These are phyloP conservation scores for Sebastes trivittatus DNA, from an alignment of 2,797 vertebrate genomes.

Conservation along the genomic window DNA sequence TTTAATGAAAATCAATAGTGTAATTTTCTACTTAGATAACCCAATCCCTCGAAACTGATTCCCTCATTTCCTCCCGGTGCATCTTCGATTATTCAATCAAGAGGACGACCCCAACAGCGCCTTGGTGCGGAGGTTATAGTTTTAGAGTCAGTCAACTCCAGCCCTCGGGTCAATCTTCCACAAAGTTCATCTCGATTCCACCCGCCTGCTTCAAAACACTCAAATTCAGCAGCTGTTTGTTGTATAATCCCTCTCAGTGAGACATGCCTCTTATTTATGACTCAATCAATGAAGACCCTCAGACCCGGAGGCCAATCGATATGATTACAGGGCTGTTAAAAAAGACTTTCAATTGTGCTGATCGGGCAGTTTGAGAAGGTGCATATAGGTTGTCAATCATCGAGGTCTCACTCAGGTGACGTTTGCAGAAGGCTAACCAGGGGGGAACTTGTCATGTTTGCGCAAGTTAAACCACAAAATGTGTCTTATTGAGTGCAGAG, in stretches of 20 bases:
- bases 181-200: constrained; percentile 46
- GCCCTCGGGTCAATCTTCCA: constrained; percentile 49
- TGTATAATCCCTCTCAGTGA: constrained; percentile 35
- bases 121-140: constrained; percentile 54
- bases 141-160: constrained; percentile 67
- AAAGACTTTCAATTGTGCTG: constrained; percentile 63
- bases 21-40: constrained; percentile 84
- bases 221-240: constrained; percentile 38
- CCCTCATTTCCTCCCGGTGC: constrained; percentile 79
- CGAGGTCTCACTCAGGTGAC: neutral
- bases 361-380: constrained; percentile 37
- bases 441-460: constrained; percentile 28
- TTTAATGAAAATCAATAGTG: constrained; percentile 85
- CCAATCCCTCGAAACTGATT: constrained; percentile 78
- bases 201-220: constrained; percentile 12
- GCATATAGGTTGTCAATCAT: constrained; percentile 36
- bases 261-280: constrained; percentile 62
- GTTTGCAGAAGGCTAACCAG: constrained; percentile 26
- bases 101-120: constrained; percentile 45
- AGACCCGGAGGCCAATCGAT: constrained; percentile 59
- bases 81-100: constrained; percentile 80
- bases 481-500: constrained; percentile 8
- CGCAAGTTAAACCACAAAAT: constrained; percentile 35
- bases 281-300: constrained; percentile 58
- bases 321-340: constrained; percentile 58